Conservation (phyloP, 2,797 vertebrate genomes). For the Sebastes cheni region DNA sequence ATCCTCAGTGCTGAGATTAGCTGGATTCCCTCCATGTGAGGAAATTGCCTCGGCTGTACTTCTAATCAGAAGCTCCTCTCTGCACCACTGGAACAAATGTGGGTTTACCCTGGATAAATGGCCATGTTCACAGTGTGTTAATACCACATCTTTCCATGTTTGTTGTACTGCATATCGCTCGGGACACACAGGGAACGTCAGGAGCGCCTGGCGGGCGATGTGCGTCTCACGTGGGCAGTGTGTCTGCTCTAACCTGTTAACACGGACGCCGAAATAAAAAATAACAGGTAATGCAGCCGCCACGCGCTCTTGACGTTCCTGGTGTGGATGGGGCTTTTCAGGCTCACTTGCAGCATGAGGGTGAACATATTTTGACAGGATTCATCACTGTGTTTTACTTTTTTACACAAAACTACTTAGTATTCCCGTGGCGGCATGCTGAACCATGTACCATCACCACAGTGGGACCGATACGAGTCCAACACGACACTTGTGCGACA, state of each 20-base stretch:
- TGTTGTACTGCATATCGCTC: not conserved
- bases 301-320: too few relatives aligned
- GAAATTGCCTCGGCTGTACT: constrained; percentile 19
- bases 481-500: not conserved
- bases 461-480: not conserved
- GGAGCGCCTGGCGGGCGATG: too few relatives aligned
- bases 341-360: not conserved
- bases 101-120: constrained; percentile 3
- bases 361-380: not conserved
- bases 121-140: not conserved
- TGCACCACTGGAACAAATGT: constrained; percentile 15
- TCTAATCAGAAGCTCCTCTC: constrained; percentile 32
- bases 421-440: not conserved
- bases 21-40: constrained; percentile 28
- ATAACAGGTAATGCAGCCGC: fast-evolving
- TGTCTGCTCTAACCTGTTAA: too few relatives aligned
- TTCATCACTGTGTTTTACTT: not conserved
- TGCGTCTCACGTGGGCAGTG: too few relatives aligned
- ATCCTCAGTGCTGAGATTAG: constrained; percentile 38
- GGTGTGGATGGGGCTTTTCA: not conserved
- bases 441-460: not conserved
- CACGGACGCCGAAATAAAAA: too few relatives aligned
- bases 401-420: not conserved
- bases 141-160: not conserved
- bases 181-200: too few relatives aligned